phyloP scores from a whole-genome alignment of 2,113 vertebrate species.

The Typhlomys cinereus region DNA sequence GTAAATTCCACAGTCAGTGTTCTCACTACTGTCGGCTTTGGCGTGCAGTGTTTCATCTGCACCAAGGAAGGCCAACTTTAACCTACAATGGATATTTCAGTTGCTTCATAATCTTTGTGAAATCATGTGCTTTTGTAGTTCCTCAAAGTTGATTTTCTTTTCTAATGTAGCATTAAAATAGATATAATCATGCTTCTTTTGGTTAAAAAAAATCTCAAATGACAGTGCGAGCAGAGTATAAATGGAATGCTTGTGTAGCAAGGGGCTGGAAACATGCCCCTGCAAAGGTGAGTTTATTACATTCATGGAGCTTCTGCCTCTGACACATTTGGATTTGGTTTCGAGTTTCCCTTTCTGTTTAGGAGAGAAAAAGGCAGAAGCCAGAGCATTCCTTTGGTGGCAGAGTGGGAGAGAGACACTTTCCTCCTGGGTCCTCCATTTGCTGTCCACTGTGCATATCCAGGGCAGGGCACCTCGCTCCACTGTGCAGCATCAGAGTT shows the following conservation, averaged over 20 bases:
- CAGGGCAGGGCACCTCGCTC: fast-evolving
- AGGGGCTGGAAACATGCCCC: not conserved
- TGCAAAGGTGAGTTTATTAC: not conserved
- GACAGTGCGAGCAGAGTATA: not conserved
- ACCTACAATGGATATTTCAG: not conserved
- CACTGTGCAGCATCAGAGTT: not conserved
- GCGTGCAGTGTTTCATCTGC: not conserved
- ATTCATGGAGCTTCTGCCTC: not conserved
- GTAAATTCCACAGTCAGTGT: not conserved
- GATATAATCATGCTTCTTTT: not conserved
- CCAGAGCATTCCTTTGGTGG: not conserved
- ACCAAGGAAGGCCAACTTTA: not conserved
- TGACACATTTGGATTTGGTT: too few relatives aligned
- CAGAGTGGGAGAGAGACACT: not conserved
- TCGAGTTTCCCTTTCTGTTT: not conserved
- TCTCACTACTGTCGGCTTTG: not conserved
- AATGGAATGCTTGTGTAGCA: not conserved
- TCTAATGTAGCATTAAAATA: slow-evolving; percentile 15
- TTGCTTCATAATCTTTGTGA: not conserved
- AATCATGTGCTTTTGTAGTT: not conserved
- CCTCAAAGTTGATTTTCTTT: slow-evolving; percentile 18
- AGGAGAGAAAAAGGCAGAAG: not conserved
- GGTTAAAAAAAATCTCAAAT: not conserved
- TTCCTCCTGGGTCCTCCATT: too few relatives aligned
- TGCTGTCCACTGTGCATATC: too few relatives aligned